Evolutionary conservation across 2,113 vertebrate species (phyloP).

Genomic region (Hippolais icterina): DNA sequence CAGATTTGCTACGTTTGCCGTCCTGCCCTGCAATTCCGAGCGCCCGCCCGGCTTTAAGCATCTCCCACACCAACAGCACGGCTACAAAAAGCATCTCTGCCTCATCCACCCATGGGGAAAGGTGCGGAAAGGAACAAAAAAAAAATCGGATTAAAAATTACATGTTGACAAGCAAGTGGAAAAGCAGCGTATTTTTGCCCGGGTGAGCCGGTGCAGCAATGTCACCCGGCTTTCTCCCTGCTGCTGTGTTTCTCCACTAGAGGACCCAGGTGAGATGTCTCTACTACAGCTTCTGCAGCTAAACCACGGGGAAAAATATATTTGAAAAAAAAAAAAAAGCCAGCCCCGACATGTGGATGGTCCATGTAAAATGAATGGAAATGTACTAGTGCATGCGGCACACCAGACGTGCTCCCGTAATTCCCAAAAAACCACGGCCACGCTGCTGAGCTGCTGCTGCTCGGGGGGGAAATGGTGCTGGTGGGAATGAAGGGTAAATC

Average conservation of each 20-base stretch:
- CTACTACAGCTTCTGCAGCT: slow-evolving; percentile 49
- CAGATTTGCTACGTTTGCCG: neutral
- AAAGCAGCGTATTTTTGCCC: neutral
- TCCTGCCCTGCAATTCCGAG: neutral
- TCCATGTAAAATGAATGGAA: slow-evolving; percentile 63
- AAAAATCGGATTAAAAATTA: neutral
- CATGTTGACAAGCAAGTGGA: neutral
- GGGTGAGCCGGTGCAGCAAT: neutral
- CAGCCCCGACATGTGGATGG: slow-evolving; percentile 40
- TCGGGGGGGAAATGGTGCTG: neutral
- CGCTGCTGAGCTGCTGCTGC: neutral
- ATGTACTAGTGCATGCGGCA: slow-evolving; percentile 52
- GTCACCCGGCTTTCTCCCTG: neutral
- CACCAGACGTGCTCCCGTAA: neutral
- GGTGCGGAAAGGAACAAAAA: neutral
- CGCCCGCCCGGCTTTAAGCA: neutral
- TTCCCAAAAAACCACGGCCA: neutral
- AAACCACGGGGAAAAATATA: neutral
- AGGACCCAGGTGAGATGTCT: slow-evolving; percentile 53
- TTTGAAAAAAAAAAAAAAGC: neutral
- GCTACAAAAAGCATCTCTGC: neutral
- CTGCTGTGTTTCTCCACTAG: slow-evolving; percentile 55
- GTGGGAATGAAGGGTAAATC: neutral
- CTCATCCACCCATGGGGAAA: neutral
- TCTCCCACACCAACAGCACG: neutral